Percentiles rank a stretch among this genome's conserved stretches.
Conservation (phyloP, 2,888 invertebrate species). For the Phyllotreta striolata region DNA sequence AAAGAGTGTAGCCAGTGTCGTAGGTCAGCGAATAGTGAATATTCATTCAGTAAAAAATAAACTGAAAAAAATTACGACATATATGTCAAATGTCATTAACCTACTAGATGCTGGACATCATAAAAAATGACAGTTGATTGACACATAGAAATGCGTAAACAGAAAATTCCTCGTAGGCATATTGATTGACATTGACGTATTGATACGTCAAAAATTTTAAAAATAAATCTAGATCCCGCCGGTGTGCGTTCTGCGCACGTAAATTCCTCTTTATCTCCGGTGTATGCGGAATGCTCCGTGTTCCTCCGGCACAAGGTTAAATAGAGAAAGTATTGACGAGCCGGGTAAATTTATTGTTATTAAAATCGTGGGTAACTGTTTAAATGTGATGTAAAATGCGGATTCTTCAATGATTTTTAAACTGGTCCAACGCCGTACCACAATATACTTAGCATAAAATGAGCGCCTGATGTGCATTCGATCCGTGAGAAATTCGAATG, state of each 20-base stretch:
- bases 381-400: conserved; percentile 32
- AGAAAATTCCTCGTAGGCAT: too few relatives aligned
- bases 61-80: background rate
- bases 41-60: background rate
- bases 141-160: too few relatives aligned
- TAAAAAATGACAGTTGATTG: too few relatives aligned
- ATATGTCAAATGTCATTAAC: background rate
- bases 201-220: too few relatives aligned
- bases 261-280: conserved; percentile 10
- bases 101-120: too few relatives aligned
- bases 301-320: conserved; percentile 31
- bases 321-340: conserved; percentile 34
- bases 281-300: conserved; percentile 22
- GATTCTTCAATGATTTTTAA: conserved; percentile 31
- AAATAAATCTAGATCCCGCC: too few relatives aligned
- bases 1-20: conserved; percentile 7
- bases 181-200: too few relatives aligned
- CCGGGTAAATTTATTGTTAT: conserved; percentile 31
- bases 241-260: background rate
- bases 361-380: conserved; percentile 33
- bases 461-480: background rate
- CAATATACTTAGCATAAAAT: conserved; percentile 11
- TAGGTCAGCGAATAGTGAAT: background rate
- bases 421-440: conserved; percentile 22
- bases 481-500: conserved; percentile 17